Evolutionary conservation across 2,113 vertebrate genomes (phyloP), one percentile per base, ranked within the genome.

Genomic region (Macrotus californicus): DNA sequence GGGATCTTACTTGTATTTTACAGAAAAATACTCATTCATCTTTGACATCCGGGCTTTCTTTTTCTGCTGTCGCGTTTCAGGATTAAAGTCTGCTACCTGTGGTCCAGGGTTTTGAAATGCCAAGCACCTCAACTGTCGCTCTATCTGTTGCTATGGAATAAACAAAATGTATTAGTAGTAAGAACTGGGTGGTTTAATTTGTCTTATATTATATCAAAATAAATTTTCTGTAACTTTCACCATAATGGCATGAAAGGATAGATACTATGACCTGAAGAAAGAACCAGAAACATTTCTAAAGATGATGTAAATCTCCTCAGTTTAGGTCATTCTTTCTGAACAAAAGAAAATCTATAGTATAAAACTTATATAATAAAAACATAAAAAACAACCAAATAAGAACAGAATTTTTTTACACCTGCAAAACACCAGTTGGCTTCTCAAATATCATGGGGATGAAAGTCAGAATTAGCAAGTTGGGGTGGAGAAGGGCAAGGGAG

Each of bases 91-190:
- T 6, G 98, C 98, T 72, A 99, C 93, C 76, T 98, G 98, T 19
- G 98, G 99, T 93, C 98, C 98, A 76, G 98, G 99, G 96, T 99
- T 99, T 94, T 98, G 98, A 97, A 99, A 99, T 1, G 97, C 97
- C 97, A 99, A 97, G 92, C 70, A 97, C 98, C 97, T 98, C 94
- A 99, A 94, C 91, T 98, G 98, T 50, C 98, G 97, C 61, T 99
- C 98, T 8, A 99, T 97, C 96, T 98, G 98, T 87, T 98, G 98
- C 98, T 98, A 39, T 77, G 87, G 98, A 97, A 91, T 36, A 95
- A 87, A 94, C 26, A 86, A 95, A 91, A 88, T 7, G 80, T 90
- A 85, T 85, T 89, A 73, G 75, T 48, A 90, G 21, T 56, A 95
- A 96, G 29, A 97, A n/a, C 0, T 11, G 22, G 15, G 70, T 91